phyloP scores from a whole-genome alignment of 2,797 vertebrate species.

The Anguilla marmorata region DNA sequence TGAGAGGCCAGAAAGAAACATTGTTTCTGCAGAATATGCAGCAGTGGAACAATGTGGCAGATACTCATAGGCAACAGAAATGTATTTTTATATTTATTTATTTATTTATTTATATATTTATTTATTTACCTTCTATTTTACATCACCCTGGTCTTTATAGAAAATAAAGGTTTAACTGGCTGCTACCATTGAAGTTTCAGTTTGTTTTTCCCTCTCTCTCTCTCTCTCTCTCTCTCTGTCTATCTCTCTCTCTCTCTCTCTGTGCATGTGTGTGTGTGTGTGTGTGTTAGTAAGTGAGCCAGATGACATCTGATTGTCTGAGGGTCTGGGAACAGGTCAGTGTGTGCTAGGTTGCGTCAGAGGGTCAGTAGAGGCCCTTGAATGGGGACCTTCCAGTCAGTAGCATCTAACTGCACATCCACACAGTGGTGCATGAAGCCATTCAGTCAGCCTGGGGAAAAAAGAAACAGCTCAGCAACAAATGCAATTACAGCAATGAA shows the following conservation, averaged over 20 bases:
- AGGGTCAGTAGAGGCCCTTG: neutral
- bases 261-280: neutral
- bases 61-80: neutral
- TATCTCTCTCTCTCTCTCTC: too few relatives aligned
- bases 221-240: too few relatives aligned
- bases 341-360: neutral
- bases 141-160: neutral
- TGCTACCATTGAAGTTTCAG: neutral
- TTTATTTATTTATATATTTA: too few relatives aligned
- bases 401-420: neutral
- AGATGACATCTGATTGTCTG: neutral
- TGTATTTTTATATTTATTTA: too few relatives aligned
- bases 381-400: neutral
- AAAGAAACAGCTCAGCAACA: neutral
- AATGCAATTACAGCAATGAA: neutral
- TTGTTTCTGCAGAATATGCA: neutral
- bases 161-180: neutral
- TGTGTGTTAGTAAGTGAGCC: neutral
- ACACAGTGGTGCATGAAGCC: constrained; percentile 11
- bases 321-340: neutral
- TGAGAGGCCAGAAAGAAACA: neutral
- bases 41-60: neutral
- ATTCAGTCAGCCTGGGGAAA: neutral
- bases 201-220: neutral
- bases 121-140: neutral